Percentiles rank a stretch among this genome's conserved stretches.
Conservation (phyloP, 2,888 invertebrate species). For the Eupithecia dodoneata region DNA sequence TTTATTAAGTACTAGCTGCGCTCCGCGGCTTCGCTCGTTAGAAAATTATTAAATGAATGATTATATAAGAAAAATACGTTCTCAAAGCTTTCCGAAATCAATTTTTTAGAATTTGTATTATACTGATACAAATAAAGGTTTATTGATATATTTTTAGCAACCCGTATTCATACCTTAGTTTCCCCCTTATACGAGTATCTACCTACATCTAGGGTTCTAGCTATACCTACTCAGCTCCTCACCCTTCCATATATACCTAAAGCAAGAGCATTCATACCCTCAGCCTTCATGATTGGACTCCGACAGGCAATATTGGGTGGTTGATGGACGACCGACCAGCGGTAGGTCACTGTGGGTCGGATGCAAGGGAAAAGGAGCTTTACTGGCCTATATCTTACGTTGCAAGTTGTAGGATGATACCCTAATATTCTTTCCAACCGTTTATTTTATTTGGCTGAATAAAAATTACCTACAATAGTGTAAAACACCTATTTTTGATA, state of each 20-base stretch:
- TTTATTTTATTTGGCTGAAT: not conserved
- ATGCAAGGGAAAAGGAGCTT: not conserved
- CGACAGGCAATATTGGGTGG: slow-evolving; percentile 1
- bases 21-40: too few species aligned
- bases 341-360: not conserved
- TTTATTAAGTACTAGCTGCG: too few species aligned
- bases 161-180: not conserved
- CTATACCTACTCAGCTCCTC: not conserved
- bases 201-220: too few species aligned
- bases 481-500: too few species aligned
- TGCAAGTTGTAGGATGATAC: not conserved
- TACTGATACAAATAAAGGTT: too few species aligned
- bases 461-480: too few species aligned
- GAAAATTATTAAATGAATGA: too few species aligned
- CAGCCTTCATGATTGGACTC: not conserved
- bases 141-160: too few species aligned
- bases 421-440: not conserved
- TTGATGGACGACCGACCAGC: not conserved
- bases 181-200: too few species aligned
- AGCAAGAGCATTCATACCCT: not conserved
- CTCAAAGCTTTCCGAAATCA: too few species aligned
- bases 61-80: too few species aligned
- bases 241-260: not conserved
- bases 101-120: not conserved
- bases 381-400: not conserved